These are phyloP conservation scores for Seira sanloemensis DNA, from an alignment of 2,888 invertebrate genomes.

Conservation along the genomic window DNA sequence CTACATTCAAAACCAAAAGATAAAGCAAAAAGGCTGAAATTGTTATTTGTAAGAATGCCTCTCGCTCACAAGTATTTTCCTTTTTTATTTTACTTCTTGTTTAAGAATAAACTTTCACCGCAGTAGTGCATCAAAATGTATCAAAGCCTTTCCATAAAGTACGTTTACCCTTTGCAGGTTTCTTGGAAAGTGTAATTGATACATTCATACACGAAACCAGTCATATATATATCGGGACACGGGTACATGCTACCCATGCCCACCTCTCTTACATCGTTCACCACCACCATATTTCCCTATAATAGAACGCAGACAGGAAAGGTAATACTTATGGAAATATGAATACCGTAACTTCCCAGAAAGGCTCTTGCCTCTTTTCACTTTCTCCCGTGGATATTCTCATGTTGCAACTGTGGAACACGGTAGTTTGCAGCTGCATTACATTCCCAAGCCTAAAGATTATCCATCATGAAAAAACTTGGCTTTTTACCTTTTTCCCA, in stretches of 20 bases:
- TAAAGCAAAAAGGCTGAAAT: neutral
- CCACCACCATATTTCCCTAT: neutral
- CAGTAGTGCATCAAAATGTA: neutral
- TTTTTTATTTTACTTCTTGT: neutral
- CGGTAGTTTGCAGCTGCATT: neutral
- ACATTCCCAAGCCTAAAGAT: neutral
- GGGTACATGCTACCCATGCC: too few relatives aligned
- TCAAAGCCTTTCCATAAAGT: too few relatives aligned
- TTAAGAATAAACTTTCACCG: constrained; percentile 1
- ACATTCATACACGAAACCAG: neutral
- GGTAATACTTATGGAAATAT: too few relatives aligned
- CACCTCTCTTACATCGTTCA: too few relatives aligned
- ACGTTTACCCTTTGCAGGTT: neutral
- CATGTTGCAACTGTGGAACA: neutral
- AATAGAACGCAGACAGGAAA: neutral
- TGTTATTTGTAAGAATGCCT: neutral
- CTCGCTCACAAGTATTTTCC: neutral
- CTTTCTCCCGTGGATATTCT: neutral
- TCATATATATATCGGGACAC: too few relatives aligned
- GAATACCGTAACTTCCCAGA: too few relatives aligned
- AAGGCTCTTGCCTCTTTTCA: too few relatives aligned
- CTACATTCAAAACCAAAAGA: too few relatives aligned
- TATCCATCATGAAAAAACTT: neutral
- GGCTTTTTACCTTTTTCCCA: neutral
- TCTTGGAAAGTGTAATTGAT: neutral